A percentile compares a stretch with the other conserved stretches of the same genome.
Conservation (phyloP, 2,113 vertebrate genomes). For the Pelodiscus sinensis region DNA sequence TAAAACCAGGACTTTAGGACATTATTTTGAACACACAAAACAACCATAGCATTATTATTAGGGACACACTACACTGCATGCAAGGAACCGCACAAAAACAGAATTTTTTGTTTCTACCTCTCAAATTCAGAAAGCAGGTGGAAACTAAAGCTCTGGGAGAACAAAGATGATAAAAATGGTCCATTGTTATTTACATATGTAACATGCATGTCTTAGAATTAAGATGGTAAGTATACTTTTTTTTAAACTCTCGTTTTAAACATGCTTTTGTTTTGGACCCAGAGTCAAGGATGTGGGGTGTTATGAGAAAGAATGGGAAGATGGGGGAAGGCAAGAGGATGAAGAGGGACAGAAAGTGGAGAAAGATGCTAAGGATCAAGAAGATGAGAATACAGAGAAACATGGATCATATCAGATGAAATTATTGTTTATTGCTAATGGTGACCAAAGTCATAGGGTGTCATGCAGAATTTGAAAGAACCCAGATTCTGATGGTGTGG, state of each 20-base stretch:
- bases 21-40: not conserved
- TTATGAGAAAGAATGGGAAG: not conserved
- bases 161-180: not conserved
- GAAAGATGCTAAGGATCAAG: not conserved
- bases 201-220: not conserved
- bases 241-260: not conserved
- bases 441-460: not conserved
- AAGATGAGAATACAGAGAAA: not conserved
- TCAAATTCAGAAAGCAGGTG: not conserved
- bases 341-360: not conserved
- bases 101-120: not conserved
- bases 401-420: not conserved
- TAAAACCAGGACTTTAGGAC: not conserved
- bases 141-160: not conserved
- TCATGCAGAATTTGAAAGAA: not conserved
- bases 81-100: not conserved
- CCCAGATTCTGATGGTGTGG: not conserved
- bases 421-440: not conserved
- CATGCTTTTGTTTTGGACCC: not conserved
- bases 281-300: not conserved
- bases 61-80: not conserved
- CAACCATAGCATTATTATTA: not conserved
- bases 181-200: not conserved
- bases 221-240: not conserved
- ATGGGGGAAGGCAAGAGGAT: not conserved